A percentile compares a stretch with the other conserved stretches of the same genome.
phyloP scores from a whole-genome alignment of 2,113 vertebrate genomes.

The Barnardius zonarius region DNA sequence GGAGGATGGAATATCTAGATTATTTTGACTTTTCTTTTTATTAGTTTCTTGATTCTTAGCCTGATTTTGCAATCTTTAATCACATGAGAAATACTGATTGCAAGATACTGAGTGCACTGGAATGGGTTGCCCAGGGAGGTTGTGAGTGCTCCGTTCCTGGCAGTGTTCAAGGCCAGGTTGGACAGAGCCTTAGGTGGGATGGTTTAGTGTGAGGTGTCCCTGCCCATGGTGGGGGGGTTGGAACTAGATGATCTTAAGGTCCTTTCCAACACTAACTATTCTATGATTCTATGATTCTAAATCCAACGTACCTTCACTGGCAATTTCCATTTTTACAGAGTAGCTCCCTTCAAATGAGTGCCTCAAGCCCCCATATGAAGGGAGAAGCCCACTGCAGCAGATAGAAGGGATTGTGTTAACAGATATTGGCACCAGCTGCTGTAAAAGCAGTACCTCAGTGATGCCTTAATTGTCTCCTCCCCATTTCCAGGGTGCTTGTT shows the following conservation, averaged over 20 bases:
- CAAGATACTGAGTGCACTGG: background rate
- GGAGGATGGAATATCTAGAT: background rate
- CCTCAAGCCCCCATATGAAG: background rate
- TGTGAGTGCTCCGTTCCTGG: no score
- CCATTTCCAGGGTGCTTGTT: background rate
- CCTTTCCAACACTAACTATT: no score
- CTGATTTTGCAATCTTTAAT: background rate
- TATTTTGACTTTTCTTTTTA: background rate
- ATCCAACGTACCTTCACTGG: background rate
- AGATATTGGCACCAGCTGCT: rapidly evolving
- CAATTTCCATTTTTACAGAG: background rate
- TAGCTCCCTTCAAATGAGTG: background rate
- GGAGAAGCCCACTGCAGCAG: background rate
- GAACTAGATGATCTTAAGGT: no score
- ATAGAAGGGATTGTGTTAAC: background rate
- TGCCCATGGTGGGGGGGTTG: no score
- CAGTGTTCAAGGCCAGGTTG: no score
- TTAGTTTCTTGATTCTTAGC: background rate
- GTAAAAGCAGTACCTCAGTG: rapidly evolving
- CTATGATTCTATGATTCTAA: background rate
- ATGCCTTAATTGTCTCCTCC: background rate
- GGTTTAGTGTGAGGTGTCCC: no score
- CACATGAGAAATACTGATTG: background rate
- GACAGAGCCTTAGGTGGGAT: no score
- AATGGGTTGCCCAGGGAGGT: no score